phyloP scores from a whole-genome alignment of 2,888 invertebrate species.

The Synergus laeviventris region DNA sequence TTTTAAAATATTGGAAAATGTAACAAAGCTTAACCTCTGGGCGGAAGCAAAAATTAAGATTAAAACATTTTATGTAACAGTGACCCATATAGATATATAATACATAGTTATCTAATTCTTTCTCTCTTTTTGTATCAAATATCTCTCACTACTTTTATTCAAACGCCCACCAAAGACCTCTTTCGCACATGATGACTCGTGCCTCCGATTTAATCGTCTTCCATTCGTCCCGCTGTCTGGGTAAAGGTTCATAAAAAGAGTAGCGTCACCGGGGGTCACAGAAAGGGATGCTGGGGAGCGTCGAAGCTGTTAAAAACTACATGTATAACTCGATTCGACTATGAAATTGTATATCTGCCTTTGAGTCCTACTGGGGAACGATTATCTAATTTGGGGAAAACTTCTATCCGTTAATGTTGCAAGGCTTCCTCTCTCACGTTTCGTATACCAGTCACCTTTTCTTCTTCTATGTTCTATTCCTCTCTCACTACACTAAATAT shows the following conservation, averaged over 20 bases:
- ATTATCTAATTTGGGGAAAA: conserved; percentile 14
- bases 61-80: too few species aligned
- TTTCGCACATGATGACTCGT: conserved; percentile 42
- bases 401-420: not conserved
- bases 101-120: not conserved
- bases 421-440: not conserved
- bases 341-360: conserved; percentile 17
- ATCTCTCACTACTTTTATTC: conserved; percentile 8
- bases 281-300: conserved; percentile 37
- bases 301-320: conserved; percentile 13
- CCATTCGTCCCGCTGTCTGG: conserved; percentile 42
- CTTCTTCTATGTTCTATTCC: too few species aligned
- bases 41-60: too few species aligned
- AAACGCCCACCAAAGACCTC: conserved; percentile 16
- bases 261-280: conserved; percentile 32
- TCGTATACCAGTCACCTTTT: not conserved
- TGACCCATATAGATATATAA: too few species aligned
- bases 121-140: conserved; percentile 16
- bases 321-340: conserved; percentile 8
- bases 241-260: conserved; percentile 42
- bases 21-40: too few species aligned
- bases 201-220: conserved; percentile 48
- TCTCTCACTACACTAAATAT: too few species aligned
- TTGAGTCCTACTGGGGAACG: not conserved
- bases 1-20: too few species aligned